A percentile compares a stretch with the other conserved stretches of the same genome.
These are phyloP conservation scores for Samia ricini DNA, from an alignment of 1,140 invertebrate species.

Conservation along the genomic window DNA sequence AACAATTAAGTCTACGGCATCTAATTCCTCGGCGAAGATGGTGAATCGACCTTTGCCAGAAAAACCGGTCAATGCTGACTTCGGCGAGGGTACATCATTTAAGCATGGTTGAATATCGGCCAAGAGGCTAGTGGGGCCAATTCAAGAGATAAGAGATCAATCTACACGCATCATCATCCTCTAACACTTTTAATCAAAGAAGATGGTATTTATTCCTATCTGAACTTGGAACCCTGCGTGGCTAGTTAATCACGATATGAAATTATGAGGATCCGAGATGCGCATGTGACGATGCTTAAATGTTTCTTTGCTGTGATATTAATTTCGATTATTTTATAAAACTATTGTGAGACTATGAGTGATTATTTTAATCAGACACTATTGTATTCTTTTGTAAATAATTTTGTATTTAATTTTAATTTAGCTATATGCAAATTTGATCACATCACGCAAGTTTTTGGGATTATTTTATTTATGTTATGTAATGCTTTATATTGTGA, in stretches of 20 bases:
- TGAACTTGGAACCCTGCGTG: constrained; percentile 30
- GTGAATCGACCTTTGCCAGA: constrained; percentile 83
- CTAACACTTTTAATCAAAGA: neutral
- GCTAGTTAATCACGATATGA: constrained; percentile 15
- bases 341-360: constrained; percentile 28
- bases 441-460: constrained; percentile 1
- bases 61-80: constrained; percentile 77
- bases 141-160: neutral
- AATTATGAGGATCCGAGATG: constrained; percentile 5
- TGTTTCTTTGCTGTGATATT: constrained; percentile 73
- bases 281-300: constrained; percentile 40
- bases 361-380: constrained; percentile 50
- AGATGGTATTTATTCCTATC: constrained; percentile 14
- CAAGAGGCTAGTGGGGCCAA: constrained; percentile 15
- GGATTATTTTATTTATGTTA: constrained; percentile 3
- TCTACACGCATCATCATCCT: neutral
- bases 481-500: constrained; percentile 6
- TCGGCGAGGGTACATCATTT: constrained; percentile 64
- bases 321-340: constrained; percentile 57
- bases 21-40: constrained; percentile 79
- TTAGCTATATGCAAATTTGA: neutral
- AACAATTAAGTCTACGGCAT: constrained; percentile 40
- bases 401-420: constrained; percentile 43
- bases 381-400: constrained; percentile 59
- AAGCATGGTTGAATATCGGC: constrained; percentile 37